Base-by-base conservation (phyloP, 2,797 vertebrate species). In the Nasua narica region DNA sequence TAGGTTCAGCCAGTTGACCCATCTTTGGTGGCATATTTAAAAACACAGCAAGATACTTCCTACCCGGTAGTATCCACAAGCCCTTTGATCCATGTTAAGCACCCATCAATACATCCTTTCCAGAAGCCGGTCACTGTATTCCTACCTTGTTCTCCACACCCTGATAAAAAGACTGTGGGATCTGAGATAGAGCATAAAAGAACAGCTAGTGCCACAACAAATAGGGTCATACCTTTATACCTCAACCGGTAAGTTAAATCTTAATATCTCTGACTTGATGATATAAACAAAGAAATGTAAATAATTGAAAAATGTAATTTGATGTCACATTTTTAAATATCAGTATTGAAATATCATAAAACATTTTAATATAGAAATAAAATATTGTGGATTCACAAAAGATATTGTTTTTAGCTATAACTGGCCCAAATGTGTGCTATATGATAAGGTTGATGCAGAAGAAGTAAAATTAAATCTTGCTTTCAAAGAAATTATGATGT, bases 1-100 rank as follows among this genome's bases (percentile, higher is more conserved):
- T 98, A 99, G 99, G 97, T 99, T 91, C 99, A 99, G 96, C 99
- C 99, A 4, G 87, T 99, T 65, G 99, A 99, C 13, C 93, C 99
- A 15, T 97, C 98, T 37, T 92, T 99, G 29, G 90, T 99, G 98
- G 98, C 98, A 2, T 91, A 98, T 43, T 13, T 99, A 97, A 99
- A 99, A 98, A 95, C 98, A 96, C 98, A 98, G 94, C 98, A 99
- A 0, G 99, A 99, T 3, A 94, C 79, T 40, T 99, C 98, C 79
- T 98, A 97, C 60, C 93, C 98, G 0, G 98, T 99, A 43, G 95
- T 99, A 19, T 99, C 99, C 32, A 99, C 98, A 5, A 99, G 99
- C 72, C 99, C 99, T 0, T 76, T 99, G 54, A 97, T 99, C 96
- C 98, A 99, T 95, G 83, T 99, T 70, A 98, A 98, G 56, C 99